Evolutionary conservation across 2,113 vertebrate species (phyloP).

Genomic region (Melozone crissalis): DNA sequence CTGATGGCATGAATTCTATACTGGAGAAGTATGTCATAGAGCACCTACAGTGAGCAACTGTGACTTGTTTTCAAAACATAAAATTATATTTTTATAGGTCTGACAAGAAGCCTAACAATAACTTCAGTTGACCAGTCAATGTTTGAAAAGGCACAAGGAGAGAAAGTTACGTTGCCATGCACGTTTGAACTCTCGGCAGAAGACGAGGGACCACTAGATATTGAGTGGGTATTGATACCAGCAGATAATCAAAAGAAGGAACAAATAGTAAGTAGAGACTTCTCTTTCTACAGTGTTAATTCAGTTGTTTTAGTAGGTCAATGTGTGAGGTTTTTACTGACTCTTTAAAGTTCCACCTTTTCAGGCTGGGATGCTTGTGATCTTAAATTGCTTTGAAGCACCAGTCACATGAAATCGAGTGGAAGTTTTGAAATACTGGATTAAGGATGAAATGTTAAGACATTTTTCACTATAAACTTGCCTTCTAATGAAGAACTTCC

Average conservation of each 20-base stretch:
- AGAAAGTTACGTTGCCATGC: slow-evolving; percentile 73
- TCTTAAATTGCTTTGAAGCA: not conserved
- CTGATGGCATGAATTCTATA: not conserved
- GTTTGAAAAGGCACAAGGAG: slow-evolving; percentile 78
- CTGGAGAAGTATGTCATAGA: not conserved
- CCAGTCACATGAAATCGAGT: not conserved
- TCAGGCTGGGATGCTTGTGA: not conserved
- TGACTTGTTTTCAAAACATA: not conserved
- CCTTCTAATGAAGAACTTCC: not conserved
- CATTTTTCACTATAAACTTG: not conserved
- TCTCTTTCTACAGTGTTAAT: not conserved
- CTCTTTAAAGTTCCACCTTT: not conserved
- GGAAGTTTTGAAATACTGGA: not conserved
- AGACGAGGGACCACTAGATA: slow-evolving; percentile 73
- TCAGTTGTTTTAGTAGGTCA: not conserved
- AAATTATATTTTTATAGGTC: slow-evolving; percentile 56
- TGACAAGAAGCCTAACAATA: slow-evolving; percentile 68
- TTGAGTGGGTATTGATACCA: slow-evolving; percentile 78
- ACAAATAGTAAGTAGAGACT: slow-evolving; percentile 70
- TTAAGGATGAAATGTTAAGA: not conserved
- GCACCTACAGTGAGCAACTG: not conserved
- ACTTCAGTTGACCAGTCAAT: slow-evolving; percentile 40
- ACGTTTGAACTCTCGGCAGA: slow-evolving; percentile 56
- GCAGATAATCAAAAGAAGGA: slow-evolving; percentile 74
- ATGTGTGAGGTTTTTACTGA: not conserved